phyloP scores from a whole-genome alignment of 2,113 vertebrate species.

The Solenodon paradoxus region DNA sequence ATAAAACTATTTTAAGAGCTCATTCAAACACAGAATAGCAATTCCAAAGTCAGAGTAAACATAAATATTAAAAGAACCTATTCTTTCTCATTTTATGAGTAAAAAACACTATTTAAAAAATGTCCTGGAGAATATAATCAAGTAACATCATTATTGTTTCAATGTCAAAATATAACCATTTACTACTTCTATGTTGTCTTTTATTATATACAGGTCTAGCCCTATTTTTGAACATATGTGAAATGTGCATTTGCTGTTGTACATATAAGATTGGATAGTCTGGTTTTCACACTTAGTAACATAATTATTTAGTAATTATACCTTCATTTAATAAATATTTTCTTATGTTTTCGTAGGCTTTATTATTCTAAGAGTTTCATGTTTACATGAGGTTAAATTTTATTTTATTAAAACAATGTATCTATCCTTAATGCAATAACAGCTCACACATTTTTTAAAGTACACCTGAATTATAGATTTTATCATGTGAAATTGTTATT shows the following conservation, averaged over 20 bases:
- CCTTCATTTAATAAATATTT: not conserved
- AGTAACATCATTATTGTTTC: not conserved
- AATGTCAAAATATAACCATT: not conserved
- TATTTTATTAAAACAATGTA: not conserved
- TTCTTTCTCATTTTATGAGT: not conserved
- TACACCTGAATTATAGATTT: not conserved
- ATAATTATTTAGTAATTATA: not conserved
- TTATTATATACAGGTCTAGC: not conserved
- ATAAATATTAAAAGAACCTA: not conserved
- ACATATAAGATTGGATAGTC: not conserved
- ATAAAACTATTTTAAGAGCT: not conserved
- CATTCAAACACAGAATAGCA: not conserved
- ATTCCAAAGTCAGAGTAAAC: not conserved
- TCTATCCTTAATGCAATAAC: conserved; percentile 1
- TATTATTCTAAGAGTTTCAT: not conserved
- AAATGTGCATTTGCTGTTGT: not conserved
- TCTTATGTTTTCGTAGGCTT: not conserved
- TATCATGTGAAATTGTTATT: not conserved
- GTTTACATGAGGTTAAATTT: not conserved
- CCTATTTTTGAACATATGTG: not conserved
- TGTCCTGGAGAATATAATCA: not conserved
- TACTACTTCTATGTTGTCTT: not conserved
- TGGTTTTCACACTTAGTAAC: not conserved
- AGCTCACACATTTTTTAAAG: not conserved
- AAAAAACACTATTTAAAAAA: not conserved